Evolutionary conservation across 2,113 vertebrate genomes (phyloP).

Genomic region (Craseonycteris thonglongyai): DNA sequence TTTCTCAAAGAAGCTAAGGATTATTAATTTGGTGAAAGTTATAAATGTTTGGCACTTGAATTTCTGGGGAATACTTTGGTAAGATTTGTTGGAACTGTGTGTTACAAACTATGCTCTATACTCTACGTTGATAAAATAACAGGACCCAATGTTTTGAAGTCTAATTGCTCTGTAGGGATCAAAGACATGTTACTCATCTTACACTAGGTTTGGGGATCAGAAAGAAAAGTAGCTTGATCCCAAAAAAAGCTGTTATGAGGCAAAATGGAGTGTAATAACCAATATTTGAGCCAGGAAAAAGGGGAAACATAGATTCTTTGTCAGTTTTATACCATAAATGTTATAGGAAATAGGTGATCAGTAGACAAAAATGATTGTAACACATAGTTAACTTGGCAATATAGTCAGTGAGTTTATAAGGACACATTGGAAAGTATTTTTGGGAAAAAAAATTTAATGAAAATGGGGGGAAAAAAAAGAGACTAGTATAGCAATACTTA

Average conservation of each 20-base stretch:
- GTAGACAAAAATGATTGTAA: background rate
- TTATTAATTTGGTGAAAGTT: conserved; percentile 73
- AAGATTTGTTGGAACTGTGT: conserved; percentile 52
- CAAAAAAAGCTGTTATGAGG: conserved; percentile 12
- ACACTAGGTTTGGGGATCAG: conserved; percentile 14
- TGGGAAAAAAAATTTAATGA: background rate
- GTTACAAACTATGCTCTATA: background rate
- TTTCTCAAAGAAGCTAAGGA: conserved; percentile 69
- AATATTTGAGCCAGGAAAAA: conserved; percentile 27
- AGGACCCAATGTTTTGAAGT: conserved; percentile 6
- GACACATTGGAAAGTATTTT: background rate
- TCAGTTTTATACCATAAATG: background rate
- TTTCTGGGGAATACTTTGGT: conserved; percentile 52
- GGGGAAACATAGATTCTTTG: background rate
- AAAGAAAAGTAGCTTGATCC: conserved; percentile 49
- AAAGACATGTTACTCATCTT: conserved; percentile 55
- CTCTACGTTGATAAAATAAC: conserved; percentile 20
- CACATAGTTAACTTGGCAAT: conserved; percentile 27
- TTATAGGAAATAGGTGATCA: background rate
- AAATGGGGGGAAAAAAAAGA: no score
- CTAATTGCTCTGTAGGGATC: conserved; percentile 59
- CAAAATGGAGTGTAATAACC: conserved; percentile 48
- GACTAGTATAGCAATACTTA: no score
- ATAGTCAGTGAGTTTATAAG: background rate
- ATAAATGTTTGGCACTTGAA: conserved; percentile 47